phyloP scores from a whole-genome alignment of 2,888 invertebrate genomes.

The Ectemnius cavifrons region DNA sequence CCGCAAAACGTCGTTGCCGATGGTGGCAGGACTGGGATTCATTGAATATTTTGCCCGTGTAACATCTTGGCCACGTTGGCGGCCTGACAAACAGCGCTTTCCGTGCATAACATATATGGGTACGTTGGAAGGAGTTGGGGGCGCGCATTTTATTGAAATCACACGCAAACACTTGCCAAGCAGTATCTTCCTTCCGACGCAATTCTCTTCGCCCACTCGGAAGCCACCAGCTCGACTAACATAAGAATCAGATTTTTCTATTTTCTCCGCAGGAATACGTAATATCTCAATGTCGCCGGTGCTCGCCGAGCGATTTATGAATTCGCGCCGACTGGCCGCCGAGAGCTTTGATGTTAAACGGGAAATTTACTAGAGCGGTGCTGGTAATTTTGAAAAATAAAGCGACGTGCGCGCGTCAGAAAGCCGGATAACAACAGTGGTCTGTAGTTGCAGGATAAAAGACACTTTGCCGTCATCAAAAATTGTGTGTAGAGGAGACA shows the following conservation, averaged over 20 bases:
- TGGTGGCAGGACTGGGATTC: constrained; percentile 14
- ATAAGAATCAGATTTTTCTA: not conserved
- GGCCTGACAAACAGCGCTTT: constrained; percentile 28
- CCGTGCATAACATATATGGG: constrained; percentile 12
- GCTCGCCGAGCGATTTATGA: too few relatives aligned
- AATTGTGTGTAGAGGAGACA: too few relatives aligned
- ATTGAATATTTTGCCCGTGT: constrained; percentile 25
- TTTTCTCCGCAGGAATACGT: not conserved
- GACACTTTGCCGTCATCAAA: too few relatives aligned
- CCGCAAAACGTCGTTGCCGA: not conserved
- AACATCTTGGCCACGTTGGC: constrained; percentile 29
- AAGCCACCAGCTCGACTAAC: too few relatives aligned
- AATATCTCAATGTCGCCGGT: not conserved
- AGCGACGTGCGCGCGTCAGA: too few relatives aligned
- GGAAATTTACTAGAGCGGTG: too few relatives aligned
- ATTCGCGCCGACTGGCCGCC: too few relatives aligned
- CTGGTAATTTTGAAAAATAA: too few relatives aligned
- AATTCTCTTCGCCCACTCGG: not conserved
- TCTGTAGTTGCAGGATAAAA: too few relatives aligned
- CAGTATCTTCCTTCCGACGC: not conserved
- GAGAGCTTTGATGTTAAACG: too few relatives aligned
- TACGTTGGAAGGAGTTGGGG: too few relatives aligned
- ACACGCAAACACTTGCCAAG: constrained; percentile 7
- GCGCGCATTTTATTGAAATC: constrained; percentile 29
- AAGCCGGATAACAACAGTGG: too few relatives aligned